Evolutionary conservation across 2,113 vertebrate species (phyloP), one percentile per base, ranked within the genome.

Genomic region (Microcebus jonahi): DNA sequence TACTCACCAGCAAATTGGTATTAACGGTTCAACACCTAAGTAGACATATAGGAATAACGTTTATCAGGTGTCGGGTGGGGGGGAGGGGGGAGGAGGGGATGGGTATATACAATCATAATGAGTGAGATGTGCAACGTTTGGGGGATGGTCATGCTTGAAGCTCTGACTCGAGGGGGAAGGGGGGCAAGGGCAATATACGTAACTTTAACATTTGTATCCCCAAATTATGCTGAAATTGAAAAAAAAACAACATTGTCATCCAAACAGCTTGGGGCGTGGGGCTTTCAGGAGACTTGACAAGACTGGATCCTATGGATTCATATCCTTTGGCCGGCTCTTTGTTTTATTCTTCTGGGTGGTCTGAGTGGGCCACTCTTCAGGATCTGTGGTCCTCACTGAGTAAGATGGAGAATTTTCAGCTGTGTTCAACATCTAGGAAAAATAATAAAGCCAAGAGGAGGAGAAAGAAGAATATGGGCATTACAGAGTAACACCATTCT

Each of bases 261-360:
- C 12, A 59, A 48, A 85, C 34, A 81, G 36, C 53, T 68, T n/a
- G 48, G 71, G 88, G 36, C 48, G 50, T 31, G 48, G 67, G 90
- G 29, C 39, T 57, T 77, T 93, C 23, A 79, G 77, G 59, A 73
- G 67, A 92, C 67, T 91, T 89, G 61, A 45, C 42, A 48, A 36
- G 57, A 68, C 82, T 39, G 21, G 8, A 85, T 39, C 25, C 36
- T 75, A 57, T 55, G 91, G 63, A 93, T 83, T 91, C 7, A 50
- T n/a, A 84, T 95, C 55, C 67, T 86, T 50, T 92, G 70, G 34
- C 80, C 89, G 55, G 14, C 11, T 97, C 39, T 48, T 27, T 80
- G 12, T 91, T 93, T 97, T 80, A 67, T 61, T 97, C 23, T 91
- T 88, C 70, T 84, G 45, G 39, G 80, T 93, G 59, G n/a, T 92